phyloP scores from a whole-genome alignment of 2,113 vertebrate species.

The Phasianus colchicus region DNA sequence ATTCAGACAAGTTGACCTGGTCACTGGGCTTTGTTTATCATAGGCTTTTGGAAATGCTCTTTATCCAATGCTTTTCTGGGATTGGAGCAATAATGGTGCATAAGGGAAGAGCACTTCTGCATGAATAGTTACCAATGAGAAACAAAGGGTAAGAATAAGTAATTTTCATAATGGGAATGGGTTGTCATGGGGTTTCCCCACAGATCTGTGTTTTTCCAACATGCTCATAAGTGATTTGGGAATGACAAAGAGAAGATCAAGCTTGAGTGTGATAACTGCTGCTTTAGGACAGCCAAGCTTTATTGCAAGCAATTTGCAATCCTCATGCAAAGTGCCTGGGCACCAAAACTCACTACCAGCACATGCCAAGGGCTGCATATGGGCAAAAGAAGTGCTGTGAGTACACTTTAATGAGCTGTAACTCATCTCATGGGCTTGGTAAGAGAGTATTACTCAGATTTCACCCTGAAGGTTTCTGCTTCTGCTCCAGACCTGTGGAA shows the following conservation, averaged over 20 bases:
- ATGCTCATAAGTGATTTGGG: background rate
- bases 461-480: background rate
- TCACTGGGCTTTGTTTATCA: background rate
- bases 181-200: constrained; percentile 1
- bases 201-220: background rate
- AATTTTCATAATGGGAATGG: background rate
- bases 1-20: background rate
- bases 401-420: background rate
- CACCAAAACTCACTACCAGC: background rate
- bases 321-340: background rate
- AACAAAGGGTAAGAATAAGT: background rate
- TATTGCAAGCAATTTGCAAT: background rate
- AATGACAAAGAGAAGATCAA: background rate
- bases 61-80: background rate
- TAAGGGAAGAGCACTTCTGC: constrained; percentile 15
- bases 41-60: background rate
- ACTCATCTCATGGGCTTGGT: background rate
- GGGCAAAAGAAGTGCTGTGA: background rate
- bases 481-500: background rate
- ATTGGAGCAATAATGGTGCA: background rate
- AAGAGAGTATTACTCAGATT: background rate
- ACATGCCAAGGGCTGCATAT: background rate
- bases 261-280: accelerated
- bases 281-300: background rate
- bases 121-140: background rate